Evolutionary conservation across 2,113 vertebrate species (phyloP), one percentile per base, ranked within the genome.

Genomic region (Calidris pugnax): DNA sequence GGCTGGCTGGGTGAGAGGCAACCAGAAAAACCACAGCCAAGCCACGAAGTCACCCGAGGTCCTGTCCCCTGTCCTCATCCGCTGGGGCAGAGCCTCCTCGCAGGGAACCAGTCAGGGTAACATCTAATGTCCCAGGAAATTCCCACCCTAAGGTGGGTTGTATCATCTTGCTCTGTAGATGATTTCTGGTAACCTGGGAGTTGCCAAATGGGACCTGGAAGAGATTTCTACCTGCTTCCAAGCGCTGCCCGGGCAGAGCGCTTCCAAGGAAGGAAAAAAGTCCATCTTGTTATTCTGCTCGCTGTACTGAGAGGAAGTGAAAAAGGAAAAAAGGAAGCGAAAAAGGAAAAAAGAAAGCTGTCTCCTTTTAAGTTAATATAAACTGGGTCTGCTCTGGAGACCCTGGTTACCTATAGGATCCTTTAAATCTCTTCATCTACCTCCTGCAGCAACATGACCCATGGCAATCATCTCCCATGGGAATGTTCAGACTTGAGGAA

Each of bases 401-500:
- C 14, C n/a, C 10, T 62, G 33, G 35, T 74, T 86, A 72, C 37
- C 23, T 19, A 39, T 13, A 45, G 16, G 16, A 77, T n/a, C 50
- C 59, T 77, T 81, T 55, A 71, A 47, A 67, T 80, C 64, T 35
- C 35, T 79, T 75, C 57, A 63, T 21, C 53, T 43, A 53, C 66
- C 15, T 51, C 21, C n/a, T 48, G 45, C 69, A 80, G 79, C 43
- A 79, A 64, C 33, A 41, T 0, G 2, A 80, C 11, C 64, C 48
- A 59, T 5, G 8, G 62, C 48, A 89, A 33, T 41, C 21, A 73
- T 7, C 76, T 84, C 72, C 53, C 20, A 18, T 4, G 7, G 18
- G 37, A 79, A 13, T 1, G 4, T 28, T 50, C 15, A 43, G 19
- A 68, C n/a, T 15, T 0, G 0, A 79, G 24, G 35, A 91, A 73